phyloP scores from a whole-genome alignment of 1,140 invertebrate genomes.

The Musca domestica region DNA sequence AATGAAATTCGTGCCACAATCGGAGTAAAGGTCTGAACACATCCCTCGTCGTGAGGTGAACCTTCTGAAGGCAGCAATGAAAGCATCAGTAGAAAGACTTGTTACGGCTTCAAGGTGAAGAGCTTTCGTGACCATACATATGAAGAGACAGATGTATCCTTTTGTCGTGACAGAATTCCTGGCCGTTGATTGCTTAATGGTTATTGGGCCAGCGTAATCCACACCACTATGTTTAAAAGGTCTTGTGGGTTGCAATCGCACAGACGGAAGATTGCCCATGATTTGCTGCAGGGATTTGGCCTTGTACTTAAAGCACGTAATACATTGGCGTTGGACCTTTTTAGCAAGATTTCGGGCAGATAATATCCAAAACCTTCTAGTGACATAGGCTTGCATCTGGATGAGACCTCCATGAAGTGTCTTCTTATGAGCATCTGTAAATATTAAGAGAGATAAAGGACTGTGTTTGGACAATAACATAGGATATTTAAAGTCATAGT shows the following conservation, averaged over 20 bases:
- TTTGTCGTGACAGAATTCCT: not conserved
- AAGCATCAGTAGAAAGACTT: too few relatives aligned
- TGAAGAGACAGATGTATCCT: not conserved
- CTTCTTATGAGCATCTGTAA: conserved; percentile 32
- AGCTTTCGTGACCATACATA: not conserved
- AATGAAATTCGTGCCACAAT: conserved; percentile 30
- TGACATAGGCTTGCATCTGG: conserved; percentile 28
- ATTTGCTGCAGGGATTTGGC: conserved; percentile 19
- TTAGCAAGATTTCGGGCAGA: too few relatives aligned
- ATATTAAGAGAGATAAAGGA: conserved; percentile 32
- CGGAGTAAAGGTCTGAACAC: too few relatives aligned
- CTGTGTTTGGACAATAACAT: conserved; percentile 27
- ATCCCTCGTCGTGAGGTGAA: too few relatives aligned
- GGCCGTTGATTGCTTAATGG: conserved; percentile 26
- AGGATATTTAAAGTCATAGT: conserved; percentile 30
- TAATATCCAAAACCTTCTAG: conserved; percentile 17
- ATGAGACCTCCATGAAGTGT: conserved; percentile 33
- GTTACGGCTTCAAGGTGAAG: too few relatives aligned
- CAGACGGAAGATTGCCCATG: conserved; percentile 48
- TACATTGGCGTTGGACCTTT: too few relatives aligned
- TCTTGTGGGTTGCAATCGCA: conserved; percentile 33
- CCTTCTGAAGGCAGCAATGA: too few relatives aligned
- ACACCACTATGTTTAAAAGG: conserved; percentile 50
- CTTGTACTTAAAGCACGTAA: conserved; percentile 30
- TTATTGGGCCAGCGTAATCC: conserved; percentile 50